A percentile compares a stretch with the other conserved stretches of the same genome.
Evolutionary conservation across 2,888 invertebrate species (phyloP).

Genomic region (Odontothrips loti): DNA sequence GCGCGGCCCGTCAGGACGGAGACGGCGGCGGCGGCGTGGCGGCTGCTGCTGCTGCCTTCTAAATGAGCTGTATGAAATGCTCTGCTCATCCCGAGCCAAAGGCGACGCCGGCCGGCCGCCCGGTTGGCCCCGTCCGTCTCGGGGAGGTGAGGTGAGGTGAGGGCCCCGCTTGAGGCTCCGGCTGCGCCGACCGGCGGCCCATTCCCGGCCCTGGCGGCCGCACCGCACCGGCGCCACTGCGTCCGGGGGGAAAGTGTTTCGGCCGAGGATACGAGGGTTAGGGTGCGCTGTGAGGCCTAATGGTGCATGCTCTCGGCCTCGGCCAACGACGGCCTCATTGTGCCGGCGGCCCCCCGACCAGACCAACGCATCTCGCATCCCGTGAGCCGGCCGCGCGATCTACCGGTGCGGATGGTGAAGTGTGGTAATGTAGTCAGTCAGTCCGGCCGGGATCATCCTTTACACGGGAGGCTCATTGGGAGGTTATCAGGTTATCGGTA

Average conservation of each 20-base stretch:
- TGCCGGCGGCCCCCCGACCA: neutral
- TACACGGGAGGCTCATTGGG: neutral
- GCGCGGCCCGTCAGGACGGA: neutral
- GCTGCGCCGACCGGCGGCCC: too few species aligned
- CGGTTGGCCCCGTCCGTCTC: neutral
- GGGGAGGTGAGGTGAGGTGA: too few species aligned
- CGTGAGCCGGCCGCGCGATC: too few species aligned
- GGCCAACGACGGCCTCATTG: neutral
- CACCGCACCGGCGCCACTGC: neutral
- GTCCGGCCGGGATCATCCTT: too few species aligned
- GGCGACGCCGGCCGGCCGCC: neutral
- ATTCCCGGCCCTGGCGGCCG: neutral
- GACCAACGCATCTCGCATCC: too few species aligned
- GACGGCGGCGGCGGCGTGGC: neutral
- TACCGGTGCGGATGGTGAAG: too few species aligned
- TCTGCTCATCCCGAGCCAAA: neutral
- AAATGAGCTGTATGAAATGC: conserved; percentile 22
- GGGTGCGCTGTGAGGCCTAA: neutral
- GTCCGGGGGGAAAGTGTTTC: neutral
- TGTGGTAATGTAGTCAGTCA: too few species aligned
- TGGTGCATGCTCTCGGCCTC: neutral
- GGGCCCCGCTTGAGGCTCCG: too few species aligned
- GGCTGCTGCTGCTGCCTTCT: neutral
- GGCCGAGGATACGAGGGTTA: neutral
- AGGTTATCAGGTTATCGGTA: neutral